Evolutionary conservation across 2,888 invertebrate genomes (phyloP).

Genomic region (Rhagonycha lutea): DNA sequence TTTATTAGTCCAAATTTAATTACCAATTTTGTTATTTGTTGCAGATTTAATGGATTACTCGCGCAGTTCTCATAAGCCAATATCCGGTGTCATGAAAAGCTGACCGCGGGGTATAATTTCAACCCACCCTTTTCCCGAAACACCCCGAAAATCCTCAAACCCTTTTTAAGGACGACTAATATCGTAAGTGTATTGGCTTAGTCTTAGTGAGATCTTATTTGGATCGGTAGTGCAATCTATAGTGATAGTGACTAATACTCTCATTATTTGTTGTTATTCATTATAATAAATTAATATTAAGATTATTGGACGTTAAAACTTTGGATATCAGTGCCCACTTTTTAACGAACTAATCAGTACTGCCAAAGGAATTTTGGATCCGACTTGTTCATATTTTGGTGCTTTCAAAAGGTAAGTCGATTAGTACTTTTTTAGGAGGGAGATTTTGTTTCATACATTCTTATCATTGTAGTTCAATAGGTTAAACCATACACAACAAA

Average conservation of each 20-base stretch:
- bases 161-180: constrained; percentile 14
- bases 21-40: constrained; percentile 15
- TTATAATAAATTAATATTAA: constrained; percentile 12
- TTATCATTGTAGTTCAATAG: constrained; percentile 17
- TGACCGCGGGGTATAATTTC: constrained; percentile 22
- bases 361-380: constrained; percentile 1
- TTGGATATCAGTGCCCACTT: neutral
- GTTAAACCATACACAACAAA: constrained; percentile 13
- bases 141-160: constrained; percentile 11
- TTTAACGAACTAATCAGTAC: constrained; percentile 1
- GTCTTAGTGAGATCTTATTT: constrained; percentile 16
- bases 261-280: constrained; percentile 12
- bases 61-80: constrained; percentile 17
- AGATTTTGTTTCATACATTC: neutral
- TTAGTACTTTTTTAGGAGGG: neutral
- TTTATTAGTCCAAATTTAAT: neutral
- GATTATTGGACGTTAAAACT: constrained; percentile 7
- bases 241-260: neutral
- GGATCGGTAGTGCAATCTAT: constrained; percentile 10
- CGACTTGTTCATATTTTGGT: constrained; percentile 5
- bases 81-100: constrained; percentile 19
- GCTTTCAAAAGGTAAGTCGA: constrained; percentile 11
- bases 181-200: constrained; percentile 12
- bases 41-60: constrained; percentile 20
- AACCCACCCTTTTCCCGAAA: constrained; percentile 16